phyloP scores from a whole-genome alignment of 2,797 vertebrate genomes.

The Dicrostonyx torquatus region DNA sequence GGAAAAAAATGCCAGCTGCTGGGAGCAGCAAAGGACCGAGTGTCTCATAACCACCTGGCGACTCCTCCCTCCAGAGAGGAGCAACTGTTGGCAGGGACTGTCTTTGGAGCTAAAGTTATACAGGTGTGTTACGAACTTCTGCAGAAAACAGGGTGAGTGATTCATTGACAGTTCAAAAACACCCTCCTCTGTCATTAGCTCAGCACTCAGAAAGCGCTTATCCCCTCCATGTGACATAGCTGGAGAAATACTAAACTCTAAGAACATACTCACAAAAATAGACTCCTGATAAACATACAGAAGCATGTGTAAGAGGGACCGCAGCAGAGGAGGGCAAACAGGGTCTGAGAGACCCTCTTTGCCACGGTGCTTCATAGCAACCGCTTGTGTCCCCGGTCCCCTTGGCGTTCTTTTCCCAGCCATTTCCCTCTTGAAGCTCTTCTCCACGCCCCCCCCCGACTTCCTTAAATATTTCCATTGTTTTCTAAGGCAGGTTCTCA shows the following conservation, averaged over 20 bases:
- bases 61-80: not conserved
- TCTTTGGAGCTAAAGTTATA: not conserved
- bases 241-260: slow-evolving; percentile 67
- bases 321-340: not conserved
- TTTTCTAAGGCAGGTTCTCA: slow-evolving; percentile 69
- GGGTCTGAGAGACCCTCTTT: not conserved
- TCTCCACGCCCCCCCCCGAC: not conserved
- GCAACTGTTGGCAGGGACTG: not conserved
- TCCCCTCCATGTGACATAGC: slow-evolving; percentile 10
- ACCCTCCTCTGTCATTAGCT: not conserved
- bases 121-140: slow-evolving; percentile 43
- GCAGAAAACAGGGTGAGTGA: not conserved
- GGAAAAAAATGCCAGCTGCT: slow-evolving; percentile 56
- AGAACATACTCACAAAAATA: slow-evolving; percentile 69
- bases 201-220: slow-evolving; percentile 5
- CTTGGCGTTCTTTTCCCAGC: slow-evolving; percentile 18
- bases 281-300: slow-evolving; percentile 65
- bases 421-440: slow-evolving; percentile 1
- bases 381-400: not conserved
- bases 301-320: slow-evolving; percentile 32
- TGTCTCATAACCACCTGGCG: not conserved
- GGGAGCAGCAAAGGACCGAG: not conserved
- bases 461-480: slow-evolving; percentile 55
- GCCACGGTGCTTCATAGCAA: not conserved
- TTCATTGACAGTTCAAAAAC: slow-evolving; percentile 11